These are phyloP conservation scores for Selene dorsalis DNA, from an alignment of 2,797 vertebrate genomes.

Conservation along the genomic window DNA sequence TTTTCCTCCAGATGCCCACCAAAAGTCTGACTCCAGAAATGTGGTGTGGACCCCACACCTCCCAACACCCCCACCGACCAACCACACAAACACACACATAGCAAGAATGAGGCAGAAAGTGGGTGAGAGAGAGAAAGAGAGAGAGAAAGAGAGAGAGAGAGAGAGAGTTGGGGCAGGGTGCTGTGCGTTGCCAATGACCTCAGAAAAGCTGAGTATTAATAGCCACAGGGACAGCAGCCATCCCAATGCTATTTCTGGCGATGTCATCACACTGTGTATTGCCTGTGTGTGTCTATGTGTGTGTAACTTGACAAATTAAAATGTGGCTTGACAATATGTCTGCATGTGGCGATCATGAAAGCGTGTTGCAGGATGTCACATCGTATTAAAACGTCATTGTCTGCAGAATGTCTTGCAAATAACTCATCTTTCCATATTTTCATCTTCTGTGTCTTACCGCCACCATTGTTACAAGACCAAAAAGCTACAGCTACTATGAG, in stretches of 20 bases:
- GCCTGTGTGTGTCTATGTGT: conserved; percentile 21
- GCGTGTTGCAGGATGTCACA: conserved; percentile 14
- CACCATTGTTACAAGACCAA: background rate
- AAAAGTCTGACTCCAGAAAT: conserved; percentile 42
- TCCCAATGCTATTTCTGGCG: conserved; percentile 69
- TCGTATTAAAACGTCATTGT: conserved; percentile 20
- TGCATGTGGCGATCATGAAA: conserved; percentile 43
- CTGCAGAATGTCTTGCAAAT: conserved; percentile 2
- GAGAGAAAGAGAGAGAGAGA: background rate
- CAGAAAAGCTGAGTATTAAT: conserved; percentile 76
- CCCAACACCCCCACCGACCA: background rate
- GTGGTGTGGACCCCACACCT: conserved; percentile 15
- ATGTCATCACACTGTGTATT: conserved; percentile 67
- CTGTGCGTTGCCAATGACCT: conserved; percentile 67
- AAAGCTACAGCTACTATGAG: background rate
- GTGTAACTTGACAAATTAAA: conserved; percentile 21
- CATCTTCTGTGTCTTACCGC: conserved; percentile 8
- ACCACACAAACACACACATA: conserved; percentile 15
- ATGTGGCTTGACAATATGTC: conserved; percentile 52
- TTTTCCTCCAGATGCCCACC: conserved; percentile 5
- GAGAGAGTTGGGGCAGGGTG: conserved; percentile 34
- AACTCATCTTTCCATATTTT: background rate
- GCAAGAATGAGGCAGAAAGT: conserved; percentile 20
- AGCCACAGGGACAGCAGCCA: conserved; percentile 66
- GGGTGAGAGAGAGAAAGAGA: no score